Evolutionary conservation across 2,113 vertebrate genomes (phyloP).

Genomic region (Rhabdornis inornatus): DNA sequence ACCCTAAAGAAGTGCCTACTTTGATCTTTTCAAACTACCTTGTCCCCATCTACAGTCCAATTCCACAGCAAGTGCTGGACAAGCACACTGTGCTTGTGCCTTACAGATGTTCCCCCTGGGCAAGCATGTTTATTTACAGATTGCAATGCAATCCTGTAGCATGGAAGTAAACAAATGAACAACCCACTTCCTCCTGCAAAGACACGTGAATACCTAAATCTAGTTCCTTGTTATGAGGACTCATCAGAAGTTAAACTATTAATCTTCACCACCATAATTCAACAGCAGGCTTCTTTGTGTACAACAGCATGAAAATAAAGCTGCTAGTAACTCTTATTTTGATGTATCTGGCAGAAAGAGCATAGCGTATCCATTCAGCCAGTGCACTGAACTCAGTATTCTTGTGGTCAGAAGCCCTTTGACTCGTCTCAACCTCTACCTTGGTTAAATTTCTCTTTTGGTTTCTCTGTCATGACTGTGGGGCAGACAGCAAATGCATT

Average conservation of each 20-base stretch:
- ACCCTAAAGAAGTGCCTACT: background rate
- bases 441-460: conserved; percentile 11
- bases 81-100: background rate
- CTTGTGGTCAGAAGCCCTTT: background rate
- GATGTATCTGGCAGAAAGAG: background rate
- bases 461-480: background rate
- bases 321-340: background rate
- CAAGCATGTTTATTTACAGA: background rate
- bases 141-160: background rate
- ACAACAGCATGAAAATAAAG: background rate
- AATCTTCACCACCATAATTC: background rate
- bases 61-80: background rate
- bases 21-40: background rate
- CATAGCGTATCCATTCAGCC: rapidly evolving
- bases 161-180: background rate
- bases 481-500: background rate
- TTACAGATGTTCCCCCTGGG: background rate
- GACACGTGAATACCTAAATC: background rate
- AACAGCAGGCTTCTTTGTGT: background rate
- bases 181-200: background rate
- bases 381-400: background rate
- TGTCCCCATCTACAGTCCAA: background rate
- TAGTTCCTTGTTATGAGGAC: background rate
- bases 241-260: background rate
- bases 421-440: background rate